These are phyloP conservation scores for Halesus radiatus DNA, from an alignment of 1,140 invertebrate species.

Conservation along the genomic window DNA sequence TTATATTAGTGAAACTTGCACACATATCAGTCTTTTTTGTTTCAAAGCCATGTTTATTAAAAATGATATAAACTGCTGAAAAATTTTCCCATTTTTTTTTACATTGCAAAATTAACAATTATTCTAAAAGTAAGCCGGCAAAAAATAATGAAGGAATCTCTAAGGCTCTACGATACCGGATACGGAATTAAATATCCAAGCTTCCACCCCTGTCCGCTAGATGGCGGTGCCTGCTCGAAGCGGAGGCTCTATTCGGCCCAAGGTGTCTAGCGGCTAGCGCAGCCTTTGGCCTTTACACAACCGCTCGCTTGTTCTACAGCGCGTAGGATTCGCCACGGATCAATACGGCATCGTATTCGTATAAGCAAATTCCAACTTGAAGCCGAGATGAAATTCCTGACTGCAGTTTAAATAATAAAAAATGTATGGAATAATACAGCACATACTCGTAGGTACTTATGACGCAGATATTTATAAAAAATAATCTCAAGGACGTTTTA, in stretches of 20 bases:
- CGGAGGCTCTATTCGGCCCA: not conserved
- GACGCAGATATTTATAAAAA: too few species aligned
- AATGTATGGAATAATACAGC: not conserved
- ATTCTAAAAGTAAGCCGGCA: too few species aligned
- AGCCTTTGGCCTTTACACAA: not conserved
- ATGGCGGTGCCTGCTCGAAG: slow-evolving; percentile 9
- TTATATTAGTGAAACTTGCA: too few species aligned
- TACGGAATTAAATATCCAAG: not conserved
- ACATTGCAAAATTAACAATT: too few species aligned
- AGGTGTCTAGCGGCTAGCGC: not conserved
- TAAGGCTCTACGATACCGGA: not conserved
- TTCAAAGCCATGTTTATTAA: too few species aligned
- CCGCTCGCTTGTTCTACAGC: not conserved
- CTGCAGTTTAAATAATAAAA: not conserved
- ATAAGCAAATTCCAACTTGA: slow-evolving; percentile 4
- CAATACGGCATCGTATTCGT: slow-evolving; percentile 2
- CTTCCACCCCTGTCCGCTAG: not conserved
- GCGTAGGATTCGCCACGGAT: not conserved
- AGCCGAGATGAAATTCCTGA: not conserved
- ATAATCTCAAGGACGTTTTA: too few species aligned
- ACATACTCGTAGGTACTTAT: too few species aligned
- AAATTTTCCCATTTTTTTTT: too few species aligned
- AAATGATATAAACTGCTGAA: too few species aligned
- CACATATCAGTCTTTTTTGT: too few species aligned
- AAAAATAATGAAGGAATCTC: too few species aligned